Evolutionary conservation across 2,797 vertebrate genomes (phyloP).

Genomic region (Crenichthys baileyi): DNA sequence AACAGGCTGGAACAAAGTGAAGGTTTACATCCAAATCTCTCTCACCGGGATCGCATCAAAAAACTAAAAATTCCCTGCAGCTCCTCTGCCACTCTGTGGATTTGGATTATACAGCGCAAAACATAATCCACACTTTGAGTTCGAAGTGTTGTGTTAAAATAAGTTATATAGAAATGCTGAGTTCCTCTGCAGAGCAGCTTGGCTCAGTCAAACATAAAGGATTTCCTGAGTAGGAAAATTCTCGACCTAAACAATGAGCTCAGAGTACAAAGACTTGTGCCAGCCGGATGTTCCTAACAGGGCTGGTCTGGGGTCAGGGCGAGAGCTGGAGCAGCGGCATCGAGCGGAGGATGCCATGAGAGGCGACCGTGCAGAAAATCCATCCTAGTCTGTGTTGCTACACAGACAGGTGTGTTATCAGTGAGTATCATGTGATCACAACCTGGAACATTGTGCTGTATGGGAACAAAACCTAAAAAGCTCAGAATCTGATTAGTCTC

Average conservation of each 20-base stretch:
- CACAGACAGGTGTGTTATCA: neutral
- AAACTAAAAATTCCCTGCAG: constrained; percentile 43
- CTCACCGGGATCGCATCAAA: constrained; percentile 56
- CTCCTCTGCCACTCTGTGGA: constrained; percentile 51
- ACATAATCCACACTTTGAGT: constrained; percentile 58
- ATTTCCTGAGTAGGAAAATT: constrained; percentile 72
- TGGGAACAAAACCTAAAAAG: neutral
- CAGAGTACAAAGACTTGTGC: constrained; percentile 42
- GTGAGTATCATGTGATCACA: neutral
- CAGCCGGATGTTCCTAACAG: constrained; percentile 59
- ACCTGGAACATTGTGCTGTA: neutral
- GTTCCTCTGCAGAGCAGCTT: constrained; percentile 52
- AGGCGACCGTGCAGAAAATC: constrained; percentile 19
- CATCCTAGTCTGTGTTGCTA: neutral
- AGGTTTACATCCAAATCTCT: constrained; percentile 48
- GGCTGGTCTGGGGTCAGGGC: constrained; percentile 21
- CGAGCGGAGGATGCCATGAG: constrained; percentile 26
- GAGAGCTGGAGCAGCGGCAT: constrained; percentile 1
- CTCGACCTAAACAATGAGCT: constrained; percentile 56
- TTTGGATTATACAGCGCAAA: constrained; percentile 57
- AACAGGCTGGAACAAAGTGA: constrained; percentile 19
- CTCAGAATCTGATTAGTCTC: neutral
- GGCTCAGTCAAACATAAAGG: constrained; percentile 62
- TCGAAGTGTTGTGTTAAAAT: constrained; percentile 40
- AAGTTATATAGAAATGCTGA: constrained; percentile 52